phyloP scores from a whole-genome alignment of 1,140 invertebrate species.

The Zeugodacus cucurbitae region DNA sequence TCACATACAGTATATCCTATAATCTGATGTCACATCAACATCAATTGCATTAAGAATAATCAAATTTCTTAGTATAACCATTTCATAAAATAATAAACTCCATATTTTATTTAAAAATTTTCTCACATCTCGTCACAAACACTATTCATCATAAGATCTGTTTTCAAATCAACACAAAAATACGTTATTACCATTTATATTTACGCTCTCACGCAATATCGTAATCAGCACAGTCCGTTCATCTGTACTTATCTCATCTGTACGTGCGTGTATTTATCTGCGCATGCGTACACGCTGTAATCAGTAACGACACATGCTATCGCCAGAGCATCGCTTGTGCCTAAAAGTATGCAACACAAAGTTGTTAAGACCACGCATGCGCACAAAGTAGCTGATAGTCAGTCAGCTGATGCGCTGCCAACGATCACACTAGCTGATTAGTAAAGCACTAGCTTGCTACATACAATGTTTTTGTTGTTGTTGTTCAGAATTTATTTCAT shows the following conservation, averaged over 20 bases:
- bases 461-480: neutral
- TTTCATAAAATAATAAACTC: too few species aligned
- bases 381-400: neutral
- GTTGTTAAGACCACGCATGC: neutral
- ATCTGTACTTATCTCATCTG: neutral
- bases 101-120: too few species aligned
- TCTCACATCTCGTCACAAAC: too few species aligned
- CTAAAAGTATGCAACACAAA: conserved; percentile 16
- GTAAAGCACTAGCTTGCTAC: neutral
- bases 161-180: too few species aligned
- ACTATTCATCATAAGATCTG: too few species aligned
- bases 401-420: neutral
- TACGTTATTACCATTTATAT: too few species aligned
- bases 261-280: neutral
- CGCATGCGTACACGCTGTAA: conserved; percentile 10
- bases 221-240: neutral
- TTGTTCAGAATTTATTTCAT: neutral
- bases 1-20: too few species aligned
- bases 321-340: neutral
- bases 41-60: too few species aligned
- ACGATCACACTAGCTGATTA: neutral
- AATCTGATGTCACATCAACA: too few species aligned
- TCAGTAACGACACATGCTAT: neutral
- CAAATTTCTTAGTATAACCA: too few species aligned
- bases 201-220: neutral